These are phyloP conservation scores for Trichopoda pennipes DNA, from an alignment of 2,888 invertebrate genomes.

Conservation along the genomic window DNA sequence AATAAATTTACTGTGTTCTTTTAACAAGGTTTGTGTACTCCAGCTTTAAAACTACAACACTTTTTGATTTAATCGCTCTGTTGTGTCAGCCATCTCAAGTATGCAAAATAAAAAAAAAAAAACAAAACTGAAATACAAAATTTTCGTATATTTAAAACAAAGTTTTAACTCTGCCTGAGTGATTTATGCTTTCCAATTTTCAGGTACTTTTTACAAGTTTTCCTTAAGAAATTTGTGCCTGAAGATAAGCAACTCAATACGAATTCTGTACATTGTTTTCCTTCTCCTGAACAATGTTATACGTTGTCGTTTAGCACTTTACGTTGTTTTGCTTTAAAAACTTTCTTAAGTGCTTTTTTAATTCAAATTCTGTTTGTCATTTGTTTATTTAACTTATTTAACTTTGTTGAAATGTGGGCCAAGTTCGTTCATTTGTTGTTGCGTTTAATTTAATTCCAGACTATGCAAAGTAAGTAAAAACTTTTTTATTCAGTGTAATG, in stretches of 20 bases:
- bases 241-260: conserved; percentile 21
- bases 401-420: no score
- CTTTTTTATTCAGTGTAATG: no score
- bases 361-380: conserved; percentile 31
- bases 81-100: conserved; percentile 17
- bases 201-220: conserved; percentile 68
- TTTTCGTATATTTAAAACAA: conserved; percentile 57
- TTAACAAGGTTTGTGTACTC: neutral
- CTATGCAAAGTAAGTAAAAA: no score
- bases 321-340: conserved; percentile 45
- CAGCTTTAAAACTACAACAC: neutral
- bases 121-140: conserved; percentile 41
- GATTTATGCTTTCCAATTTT: conserved; percentile 79
- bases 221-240: conserved; percentile 58
- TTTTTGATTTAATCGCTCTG: conserved; percentile 35
- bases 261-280: neutral
- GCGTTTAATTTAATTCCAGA: no score
- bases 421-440: no score
- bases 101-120: conserved; percentile 23
- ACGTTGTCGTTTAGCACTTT: conserved; percentile 41
- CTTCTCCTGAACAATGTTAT: conserved; percentile 8
- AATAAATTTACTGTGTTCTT: conserved; percentile 16
- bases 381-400: neutral
- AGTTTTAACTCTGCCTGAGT: conserved; percentile 74
- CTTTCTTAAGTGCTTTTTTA: conserved; percentile 54